Conservation (phyloP, 2,113 vertebrate species). For the Chaenocephalus aceratus region DNA sequence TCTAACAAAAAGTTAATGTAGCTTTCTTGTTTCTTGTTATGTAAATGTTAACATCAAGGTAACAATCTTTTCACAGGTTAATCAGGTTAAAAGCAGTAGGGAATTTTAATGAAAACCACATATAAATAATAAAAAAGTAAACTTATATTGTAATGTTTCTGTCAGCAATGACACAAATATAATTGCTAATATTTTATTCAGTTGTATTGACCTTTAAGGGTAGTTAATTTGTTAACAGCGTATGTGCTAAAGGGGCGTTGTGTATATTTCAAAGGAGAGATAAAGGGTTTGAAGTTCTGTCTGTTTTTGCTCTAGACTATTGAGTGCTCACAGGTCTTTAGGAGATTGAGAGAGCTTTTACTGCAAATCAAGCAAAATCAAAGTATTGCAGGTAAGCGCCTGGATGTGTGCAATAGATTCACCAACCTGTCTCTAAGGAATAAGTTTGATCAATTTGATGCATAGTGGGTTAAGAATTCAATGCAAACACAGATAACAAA, state of each 20-base stretch:
- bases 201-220: background rate
- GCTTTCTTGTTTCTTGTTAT: too few relatives aligned
- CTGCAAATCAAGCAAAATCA: conserved; percentile 13
- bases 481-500: conserved; percentile 11
- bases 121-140: too few relatives aligned
- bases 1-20: background rate
- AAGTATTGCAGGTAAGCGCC: background rate
- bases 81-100: too few relatives aligned
- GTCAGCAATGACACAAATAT: too few relatives aligned
- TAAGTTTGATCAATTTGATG: conserved; percentile 13
- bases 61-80: background rate
- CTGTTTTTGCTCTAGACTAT: background rate
- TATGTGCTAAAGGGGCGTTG: background rate
- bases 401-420: conserved; percentile 3
- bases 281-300: background rate
- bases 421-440: conserved; percentile 1
- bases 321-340: background rate
- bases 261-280: background rate
- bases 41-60: too few relatives aligned
- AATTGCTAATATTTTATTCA: background rate
- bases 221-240: background rate
- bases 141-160: too few relatives aligned
- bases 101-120: too few relatives aligned
- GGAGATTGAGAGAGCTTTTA: background rate
- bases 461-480: background rate